Evolutionary conservation across 1,140 invertebrate genomes (phyloP), one percentile per base, ranked within the genome.

Genomic region (Trichoplusia ni): DNA sequence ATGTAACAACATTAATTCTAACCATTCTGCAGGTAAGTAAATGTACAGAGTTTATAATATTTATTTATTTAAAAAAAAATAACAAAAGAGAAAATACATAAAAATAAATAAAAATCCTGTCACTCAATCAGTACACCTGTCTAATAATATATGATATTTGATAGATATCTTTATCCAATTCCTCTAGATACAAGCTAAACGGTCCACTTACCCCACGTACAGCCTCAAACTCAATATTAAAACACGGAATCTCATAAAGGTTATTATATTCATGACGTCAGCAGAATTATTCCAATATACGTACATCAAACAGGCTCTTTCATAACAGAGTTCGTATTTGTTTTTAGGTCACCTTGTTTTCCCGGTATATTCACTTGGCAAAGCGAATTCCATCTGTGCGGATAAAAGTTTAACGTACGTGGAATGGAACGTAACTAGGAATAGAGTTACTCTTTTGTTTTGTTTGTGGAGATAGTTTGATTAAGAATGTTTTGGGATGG

Each of bases 291-390:
- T 58, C 27, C 38, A 44, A 44, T 58, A 29, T 54, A 38, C 16
- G 14, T 13, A 21, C 35, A 33, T 58, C 38, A 58, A 27, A 58
- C 14, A 42, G 44, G 23, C 44, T 23, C 37, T 58, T 40, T 29
- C 16, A 31, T 58, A 58, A 29, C 54, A 13, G 14, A 14, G 35
- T 38, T 25, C 33, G 13, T 29, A 23, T 58, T 47, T 58, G 54
- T 40, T 42, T 58, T 31, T 42, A 44, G 54, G 54, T 58, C 54
- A 58, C 38, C 54, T n/a, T 58, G 38, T 42, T 42, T 40, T 51
- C 14, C 9, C 46, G 46, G 46, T 33, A 51, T 19, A 23, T 51
- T 35, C 47, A 37, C 51, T 44, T 58, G 54, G 9, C 42, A 42
- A 29, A 58, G 11, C 38, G 23, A 27, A 58, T 40, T 58, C 38